Evolutionary conservation across 2,113 vertebrate genomes (phyloP).

Genomic region (mouse (Mus musculus)): GRCm39 chr10:6668001-6668500

Average conservation of each 20-base stretch:
- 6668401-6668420: neutral
- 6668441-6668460: neutral
- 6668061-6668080: conserved; percentile 29
- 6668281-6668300: neutral
- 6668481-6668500: neutral
- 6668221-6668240: neutral
- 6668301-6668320: neutral
- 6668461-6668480: neutral
- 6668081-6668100: conserved; percentile 23
- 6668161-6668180: neutral
- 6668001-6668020: conserved; percentile 1
- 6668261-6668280: neutral
- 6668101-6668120: conserved; percentile 15
- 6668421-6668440: neutral
- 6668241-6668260: neutral
- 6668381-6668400: neutral
- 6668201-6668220: neutral
- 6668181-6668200: neutral
- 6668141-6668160: conserved; percentile 1
- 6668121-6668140: neutral
- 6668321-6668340: neutral
- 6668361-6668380: neutral
- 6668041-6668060: conserved; percentile 44
- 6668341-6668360: neutral
- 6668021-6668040: neutral